Conservation (phyloP, 2,888 invertebrate genomes). For the Clistopyga incitator region DNA sequence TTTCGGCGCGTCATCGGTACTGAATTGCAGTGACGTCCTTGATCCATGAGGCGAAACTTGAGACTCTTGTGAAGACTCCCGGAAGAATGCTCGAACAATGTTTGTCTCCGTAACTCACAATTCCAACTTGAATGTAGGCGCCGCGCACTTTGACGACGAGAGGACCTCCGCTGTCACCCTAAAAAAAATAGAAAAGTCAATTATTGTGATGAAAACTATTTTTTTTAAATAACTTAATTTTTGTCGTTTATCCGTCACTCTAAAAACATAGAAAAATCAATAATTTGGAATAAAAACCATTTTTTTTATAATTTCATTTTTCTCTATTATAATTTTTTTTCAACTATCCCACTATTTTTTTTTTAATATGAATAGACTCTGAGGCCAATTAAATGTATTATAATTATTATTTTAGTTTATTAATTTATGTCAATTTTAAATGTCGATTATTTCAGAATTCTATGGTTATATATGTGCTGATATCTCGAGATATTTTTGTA, state of each 20-base stretch:
- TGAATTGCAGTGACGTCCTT: constrained; percentile 62
- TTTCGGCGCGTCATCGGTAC: constrained; percentile 19
- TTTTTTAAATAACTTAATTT: too few species aligned
- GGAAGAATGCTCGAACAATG: constrained; percentile 71
- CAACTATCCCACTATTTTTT: too few species aligned
- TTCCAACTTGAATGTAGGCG: constrained; percentile 71
- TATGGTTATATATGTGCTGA: background rate
- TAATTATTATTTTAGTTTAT: too few species aligned
- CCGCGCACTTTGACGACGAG: constrained; percentile 59
- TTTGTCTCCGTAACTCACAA: constrained; percentile 74
- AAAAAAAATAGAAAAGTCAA: background rate
- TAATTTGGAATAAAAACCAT: too few species aligned
- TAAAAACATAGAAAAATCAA: too few species aligned
- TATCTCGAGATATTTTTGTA: background rate
- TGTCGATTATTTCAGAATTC: too few species aligned
- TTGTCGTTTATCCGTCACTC: too few species aligned
- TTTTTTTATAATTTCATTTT: too few species aligned
- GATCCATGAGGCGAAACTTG: constrained; percentile 70
- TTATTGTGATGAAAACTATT: background rate
- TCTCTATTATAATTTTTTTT: too few species aligned
- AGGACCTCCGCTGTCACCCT: constrained; percentile 77
- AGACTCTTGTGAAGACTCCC: constrained; percentile 70
- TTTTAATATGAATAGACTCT: too few species aligned
- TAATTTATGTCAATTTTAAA: too few species aligned
- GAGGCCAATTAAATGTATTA: too few species aligned